Conservation (phyloP, 2,797 vertebrate species). For the Acridotheres tristis region DNA sequence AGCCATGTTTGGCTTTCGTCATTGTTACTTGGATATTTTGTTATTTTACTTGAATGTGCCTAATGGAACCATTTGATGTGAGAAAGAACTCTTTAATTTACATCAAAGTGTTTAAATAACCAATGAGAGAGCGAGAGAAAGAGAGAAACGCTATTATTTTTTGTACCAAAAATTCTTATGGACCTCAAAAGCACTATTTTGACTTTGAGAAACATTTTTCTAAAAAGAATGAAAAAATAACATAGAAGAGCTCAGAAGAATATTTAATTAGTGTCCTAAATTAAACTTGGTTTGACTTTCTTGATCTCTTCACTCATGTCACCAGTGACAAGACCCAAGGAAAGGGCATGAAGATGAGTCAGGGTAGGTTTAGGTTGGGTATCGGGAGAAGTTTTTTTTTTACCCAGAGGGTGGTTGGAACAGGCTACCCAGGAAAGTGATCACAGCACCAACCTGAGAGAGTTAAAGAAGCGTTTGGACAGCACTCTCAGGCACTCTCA, state of each 20-base stretch:
- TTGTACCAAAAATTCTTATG: constrained; percentile 83
- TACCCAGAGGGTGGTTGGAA: not conserved
- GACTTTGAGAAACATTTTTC: constrained; percentile 77
- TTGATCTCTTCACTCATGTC: not conserved
- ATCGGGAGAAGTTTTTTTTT: not conserved
- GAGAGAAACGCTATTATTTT: constrained; percentile 75
- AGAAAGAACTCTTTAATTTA: constrained; percentile 79
- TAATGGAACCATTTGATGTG: constrained; percentile 84
- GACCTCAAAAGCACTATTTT: constrained; percentile 82
- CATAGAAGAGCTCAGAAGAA: constrained; percentile 59
- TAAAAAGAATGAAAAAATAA: constrained; percentile 48
- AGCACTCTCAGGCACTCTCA: not conserved
- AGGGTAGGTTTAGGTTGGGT: not conserved
- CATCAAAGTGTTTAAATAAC: constrained; percentile 76
- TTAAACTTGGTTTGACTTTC: constrained; percentile 66
- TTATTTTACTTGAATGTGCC: constrained; percentile 88
- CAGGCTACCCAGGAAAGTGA: not conserved
- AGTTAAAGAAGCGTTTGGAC: not conserved
- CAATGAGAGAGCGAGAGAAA: constrained; percentile 64
- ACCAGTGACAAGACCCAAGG: not conserved
- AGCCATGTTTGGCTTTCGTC: constrained; percentile 86
- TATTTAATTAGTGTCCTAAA: constrained; percentile 70
- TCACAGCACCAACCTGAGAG: not conserved
- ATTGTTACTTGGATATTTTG: constrained; percentile 83
- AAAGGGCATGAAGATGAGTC: not conserved